Percentiles rank a stretch among this genome's conserved stretches.
Evolutionary conservation across 2,888 invertebrate genomes (phyloP).

Genomic region (Drosophila maculinotata): DNA sequence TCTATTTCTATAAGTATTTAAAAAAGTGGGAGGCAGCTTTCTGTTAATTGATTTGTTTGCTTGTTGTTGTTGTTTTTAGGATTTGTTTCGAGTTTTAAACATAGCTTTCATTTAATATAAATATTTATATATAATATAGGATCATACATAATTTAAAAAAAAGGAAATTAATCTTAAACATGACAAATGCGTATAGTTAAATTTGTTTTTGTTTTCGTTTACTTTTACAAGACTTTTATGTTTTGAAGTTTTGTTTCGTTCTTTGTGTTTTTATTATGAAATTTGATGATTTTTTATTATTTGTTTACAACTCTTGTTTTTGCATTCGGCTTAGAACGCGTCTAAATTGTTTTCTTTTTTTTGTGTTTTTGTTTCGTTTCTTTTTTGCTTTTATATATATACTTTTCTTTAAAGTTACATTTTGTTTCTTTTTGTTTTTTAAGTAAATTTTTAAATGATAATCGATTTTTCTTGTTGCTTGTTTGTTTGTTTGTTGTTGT

Average conservation of each 20-base stretch:
- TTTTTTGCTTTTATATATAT: constrained; percentile 58
- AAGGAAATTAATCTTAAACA: constrained; percentile 65
- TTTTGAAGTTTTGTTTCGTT: constrained; percentile 45
- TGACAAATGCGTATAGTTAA: constrained; percentile 49
- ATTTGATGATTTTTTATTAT: constrained; percentile 60
- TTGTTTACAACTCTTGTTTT: constrained; percentile 59
- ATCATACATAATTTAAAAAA: constrained; percentile 65
- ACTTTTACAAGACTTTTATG: constrained; percentile 58
- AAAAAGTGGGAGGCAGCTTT: constrained; percentile 38
- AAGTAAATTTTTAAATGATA: constrained; percentile 77
- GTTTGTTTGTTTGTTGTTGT: constrained; percentile 34
- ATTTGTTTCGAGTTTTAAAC: constrained; percentile 44
- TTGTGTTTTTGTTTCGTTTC: constrained; percentile 15
- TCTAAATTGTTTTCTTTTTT: constrained; percentile 58
- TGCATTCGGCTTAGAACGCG: constrained; percentile 67
- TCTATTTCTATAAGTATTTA: constrained; percentile 22
- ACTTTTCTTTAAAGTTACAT: constrained; percentile 72
- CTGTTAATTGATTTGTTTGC: constrained; percentile 32
- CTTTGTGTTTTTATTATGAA: constrained; percentile 50
- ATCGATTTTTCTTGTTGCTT: constrained; percentile 64
- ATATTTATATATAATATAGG: constrained; percentile 74
- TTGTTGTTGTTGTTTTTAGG: constrained; percentile 37
- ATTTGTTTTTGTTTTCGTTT: constrained; percentile 38
- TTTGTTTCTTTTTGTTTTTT: constrained; percentile 65
- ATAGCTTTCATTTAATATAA: constrained; percentile 62